A percentile compares a stretch with the other conserved stretches of the same genome.
Conservation (phyloP, 2,888 invertebrate genomes). For the Plusia festucae region DNA sequence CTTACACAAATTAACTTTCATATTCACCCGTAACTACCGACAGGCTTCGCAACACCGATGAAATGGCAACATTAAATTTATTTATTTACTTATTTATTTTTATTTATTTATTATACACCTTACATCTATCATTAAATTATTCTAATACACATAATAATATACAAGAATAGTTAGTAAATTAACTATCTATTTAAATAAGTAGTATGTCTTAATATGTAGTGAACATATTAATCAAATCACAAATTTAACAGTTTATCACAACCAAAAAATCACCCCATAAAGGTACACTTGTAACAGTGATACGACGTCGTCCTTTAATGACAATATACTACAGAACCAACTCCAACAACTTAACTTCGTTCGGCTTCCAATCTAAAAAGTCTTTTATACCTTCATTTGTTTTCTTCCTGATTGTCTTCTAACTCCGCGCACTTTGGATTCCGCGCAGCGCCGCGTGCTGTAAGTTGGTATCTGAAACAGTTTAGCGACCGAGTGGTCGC, state of each 20-base stretch:
- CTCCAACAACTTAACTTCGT: neutral
- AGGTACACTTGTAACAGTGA: neutral
- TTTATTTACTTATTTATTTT: too few relatives aligned
- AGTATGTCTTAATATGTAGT: too few relatives aligned
- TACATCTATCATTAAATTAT: too few relatives aligned
- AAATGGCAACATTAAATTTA: too few relatives aligned
- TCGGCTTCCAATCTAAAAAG: neutral
- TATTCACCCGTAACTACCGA: neutral
- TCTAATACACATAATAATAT: too few relatives aligned
- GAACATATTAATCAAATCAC: too few relatives aligned
- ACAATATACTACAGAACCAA: neutral
- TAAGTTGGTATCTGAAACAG: neutral
- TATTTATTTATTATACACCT: too few relatives aligned
- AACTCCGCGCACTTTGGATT: neutral
- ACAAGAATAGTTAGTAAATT: too few relatives aligned
- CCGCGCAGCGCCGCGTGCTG: neutral
- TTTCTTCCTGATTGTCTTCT: neutral
- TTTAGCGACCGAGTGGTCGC: neutral
- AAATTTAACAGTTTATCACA: too few relatives aligned
- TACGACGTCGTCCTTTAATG: neutral
- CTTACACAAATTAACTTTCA: neutral
- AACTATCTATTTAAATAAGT: too few relatives aligned
- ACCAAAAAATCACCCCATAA: too few relatives aligned
- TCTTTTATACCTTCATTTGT: neutral
- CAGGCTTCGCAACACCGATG: neutral